Evolutionary conservation across 2,888 invertebrate genomes (phyloP).

Genomic region (Ischnura elegans): DNA sequence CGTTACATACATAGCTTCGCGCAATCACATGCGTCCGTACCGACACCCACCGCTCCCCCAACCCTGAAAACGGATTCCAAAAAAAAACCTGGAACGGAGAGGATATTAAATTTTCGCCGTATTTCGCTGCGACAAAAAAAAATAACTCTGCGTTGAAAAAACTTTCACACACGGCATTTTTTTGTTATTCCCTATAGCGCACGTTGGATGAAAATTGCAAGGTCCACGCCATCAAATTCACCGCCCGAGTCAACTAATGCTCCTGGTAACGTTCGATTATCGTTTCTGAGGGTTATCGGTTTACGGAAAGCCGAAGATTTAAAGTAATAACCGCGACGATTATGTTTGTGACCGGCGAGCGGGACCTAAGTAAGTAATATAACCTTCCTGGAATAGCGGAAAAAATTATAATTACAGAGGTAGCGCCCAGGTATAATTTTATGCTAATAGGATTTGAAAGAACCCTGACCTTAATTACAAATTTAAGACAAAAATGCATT

Average conservation of each 20-base stretch:
- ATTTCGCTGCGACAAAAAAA: background rate
- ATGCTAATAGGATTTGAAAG: background rate
- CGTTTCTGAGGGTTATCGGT: background rate
- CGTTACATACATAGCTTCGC: background rate
- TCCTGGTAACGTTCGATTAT: background rate
- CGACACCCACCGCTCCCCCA: background rate
- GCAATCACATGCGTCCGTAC: background rate
- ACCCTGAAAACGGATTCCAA: background rate
- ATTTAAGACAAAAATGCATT: too few relatives aligned
- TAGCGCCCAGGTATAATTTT: background rate
- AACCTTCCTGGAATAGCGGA: background rate
- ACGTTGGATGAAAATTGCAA: background rate
- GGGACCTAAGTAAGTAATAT: background rate
- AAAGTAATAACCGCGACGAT: slow-evolving; percentile 17
- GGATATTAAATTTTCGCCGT: slow-evolving; percentile 35
- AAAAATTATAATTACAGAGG: background rate
- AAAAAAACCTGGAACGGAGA: background rate
- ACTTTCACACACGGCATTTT: background rate
- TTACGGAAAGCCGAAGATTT: background rate
- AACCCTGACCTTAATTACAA: background rate
- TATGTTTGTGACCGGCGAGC: background rate
- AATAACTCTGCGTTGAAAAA: too few relatives aligned
- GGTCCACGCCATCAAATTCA: background rate
- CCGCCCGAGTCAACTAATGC: background rate
- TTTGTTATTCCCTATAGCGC: background rate